phyloP scores from a whole-genome alignment of 2,797 vertebrate species.

The Enteromius treurensis region DNA sequence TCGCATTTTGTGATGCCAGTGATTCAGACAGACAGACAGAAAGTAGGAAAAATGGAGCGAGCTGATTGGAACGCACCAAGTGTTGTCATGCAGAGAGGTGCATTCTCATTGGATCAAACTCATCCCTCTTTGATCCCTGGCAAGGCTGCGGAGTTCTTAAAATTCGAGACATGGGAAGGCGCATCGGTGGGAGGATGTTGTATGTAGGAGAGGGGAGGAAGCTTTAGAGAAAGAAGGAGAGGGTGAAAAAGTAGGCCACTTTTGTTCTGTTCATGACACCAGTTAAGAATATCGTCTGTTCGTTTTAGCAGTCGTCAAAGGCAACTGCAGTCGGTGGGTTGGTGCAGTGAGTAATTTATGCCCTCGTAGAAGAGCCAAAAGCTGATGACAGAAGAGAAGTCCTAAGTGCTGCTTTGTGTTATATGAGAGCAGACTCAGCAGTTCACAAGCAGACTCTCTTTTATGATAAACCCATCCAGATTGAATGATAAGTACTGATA shows the following conservation, averaged over 20 bases:
- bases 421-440: constrained; percentile 52
- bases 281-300: constrained; percentile 59
- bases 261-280: constrained; percentile 61
- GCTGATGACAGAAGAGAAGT: constrained; percentile 55
- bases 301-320: constrained; percentile 58
- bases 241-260: constrained; percentile 62
- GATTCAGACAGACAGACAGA: constrained; percentile 36
- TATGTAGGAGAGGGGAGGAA: constrained; percentile 32
- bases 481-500: constrained; percentile 53
- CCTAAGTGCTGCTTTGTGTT: constrained; percentile 49
- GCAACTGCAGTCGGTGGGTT: constrained; percentile 45
- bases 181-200: constrained; percentile 42
- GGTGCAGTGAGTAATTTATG: constrained; percentile 61
- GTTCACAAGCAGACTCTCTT: constrained; percentile 45
- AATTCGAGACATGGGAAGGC: constrained; percentile 50
- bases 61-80: constrained; percentile 44
- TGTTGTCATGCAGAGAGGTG: constrained; percentile 47
- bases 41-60: constrained; percentile 7
- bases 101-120: constrained; percentile 55
- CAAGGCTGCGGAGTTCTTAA: constrained; percentile 59
- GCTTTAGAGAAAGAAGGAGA: constrained; percentile 42
- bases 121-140: constrained; percentile 57
- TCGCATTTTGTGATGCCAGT: constrained; percentile 38
- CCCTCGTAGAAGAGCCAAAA: constrained; percentile 57
- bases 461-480: constrained; percentile 31